A percentile compares a stretch with the other conserved stretches of the same genome.
phyloP scores from a whole-genome alignment of 2,113 vertebrate species.

The Cranoglanis bouderius region DNA sequence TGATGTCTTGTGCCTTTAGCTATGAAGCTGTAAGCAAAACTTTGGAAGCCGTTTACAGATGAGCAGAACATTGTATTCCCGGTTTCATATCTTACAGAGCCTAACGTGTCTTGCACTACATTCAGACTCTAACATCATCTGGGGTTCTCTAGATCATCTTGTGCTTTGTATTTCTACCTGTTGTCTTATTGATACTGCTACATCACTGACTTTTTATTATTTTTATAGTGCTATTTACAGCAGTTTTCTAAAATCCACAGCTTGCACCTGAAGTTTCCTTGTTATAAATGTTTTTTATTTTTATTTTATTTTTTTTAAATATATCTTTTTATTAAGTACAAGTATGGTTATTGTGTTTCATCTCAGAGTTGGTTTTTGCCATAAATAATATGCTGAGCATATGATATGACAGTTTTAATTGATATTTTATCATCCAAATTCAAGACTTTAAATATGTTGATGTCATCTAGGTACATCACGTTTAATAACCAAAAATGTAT shows the following conservation, averaged over 20 bases:
- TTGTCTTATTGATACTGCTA: background rate
- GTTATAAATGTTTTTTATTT: constrained; percentile 7
- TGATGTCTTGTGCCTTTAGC: constrained; percentile 38
- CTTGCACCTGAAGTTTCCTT: constrained; percentile 4
- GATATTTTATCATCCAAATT: constrained; percentile 10
- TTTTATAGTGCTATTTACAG: constrained; percentile 29
- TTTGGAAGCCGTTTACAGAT: constrained; percentile 1
- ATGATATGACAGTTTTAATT: background rate
- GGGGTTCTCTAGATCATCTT: constrained; percentile 8
- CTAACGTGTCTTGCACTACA: constrained; percentile 32
- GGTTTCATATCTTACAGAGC: constrained; percentile 20
- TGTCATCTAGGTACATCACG: background rate
- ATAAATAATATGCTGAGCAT: constrained; percentile 38
- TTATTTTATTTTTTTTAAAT: background rate
- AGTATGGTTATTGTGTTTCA: constrained; percentile 38
- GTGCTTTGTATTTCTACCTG: constrained; percentile 19
- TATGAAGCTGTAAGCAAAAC: constrained; percentile 4
- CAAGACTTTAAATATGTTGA: background rate
- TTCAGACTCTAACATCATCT: constrained; percentile 30
- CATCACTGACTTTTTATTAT: constrained; percentile 47
- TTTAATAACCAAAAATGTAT: background rate
- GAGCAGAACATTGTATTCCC: background rate
- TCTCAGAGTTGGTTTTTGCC: constrained; percentile 30
- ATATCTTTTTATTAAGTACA: background rate
- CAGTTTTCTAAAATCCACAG: background rate